Conservation (phyloP, 2,113 vertebrate species). For the Caranx ignobilis region DNA sequence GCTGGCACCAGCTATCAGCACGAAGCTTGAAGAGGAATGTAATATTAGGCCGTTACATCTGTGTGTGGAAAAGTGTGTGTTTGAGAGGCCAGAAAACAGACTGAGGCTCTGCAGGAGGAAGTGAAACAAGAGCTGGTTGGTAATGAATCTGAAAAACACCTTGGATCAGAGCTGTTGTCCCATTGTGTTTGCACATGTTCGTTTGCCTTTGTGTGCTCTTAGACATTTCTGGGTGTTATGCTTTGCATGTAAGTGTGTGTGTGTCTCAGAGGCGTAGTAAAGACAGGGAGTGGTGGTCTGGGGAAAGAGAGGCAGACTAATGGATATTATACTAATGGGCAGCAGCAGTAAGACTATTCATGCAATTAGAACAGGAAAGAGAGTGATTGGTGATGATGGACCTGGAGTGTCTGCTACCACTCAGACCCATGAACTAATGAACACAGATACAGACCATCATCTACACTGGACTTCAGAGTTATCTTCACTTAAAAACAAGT, state of each 20-base stretch:
- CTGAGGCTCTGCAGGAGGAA: slow-evolving; percentile 8
- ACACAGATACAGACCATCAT: slow-evolving; percentile 31
- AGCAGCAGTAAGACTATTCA: slow-evolving; percentile 69
- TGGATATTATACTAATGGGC: slow-evolving; percentile 80
- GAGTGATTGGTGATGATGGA: slow-evolving; percentile 69
- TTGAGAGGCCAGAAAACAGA: neutral
- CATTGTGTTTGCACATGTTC: neutral
- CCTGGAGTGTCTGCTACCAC: slow-evolving; percentile 55
- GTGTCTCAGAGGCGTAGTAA: slow-evolving; percentile 84
- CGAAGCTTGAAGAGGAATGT: neutral
- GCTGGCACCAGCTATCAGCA: slow-evolving; percentile 9
- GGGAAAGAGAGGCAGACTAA: slow-evolving; percentile 66
- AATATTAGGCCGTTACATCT: slow-evolving; percentile 7
- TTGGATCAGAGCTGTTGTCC: neutral
- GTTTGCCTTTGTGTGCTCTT: neutral
- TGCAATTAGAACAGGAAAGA: slow-evolving; percentile 84
- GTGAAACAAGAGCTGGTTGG: neutral
- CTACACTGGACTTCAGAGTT: slow-evolving; percentile 7
- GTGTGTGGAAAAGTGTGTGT: neutral
- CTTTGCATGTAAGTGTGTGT: slow-evolving; percentile 23
- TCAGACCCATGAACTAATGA: slow-evolving; percentile 65
- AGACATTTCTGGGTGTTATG: slow-evolving; percentile 5
- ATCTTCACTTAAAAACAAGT: neutral
- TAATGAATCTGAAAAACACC: neutral
- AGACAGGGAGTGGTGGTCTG: slow-evolving; percentile 74